Conservation (phyloP, 2,888 invertebrate species). For the Drosophila colorata region DNA sequence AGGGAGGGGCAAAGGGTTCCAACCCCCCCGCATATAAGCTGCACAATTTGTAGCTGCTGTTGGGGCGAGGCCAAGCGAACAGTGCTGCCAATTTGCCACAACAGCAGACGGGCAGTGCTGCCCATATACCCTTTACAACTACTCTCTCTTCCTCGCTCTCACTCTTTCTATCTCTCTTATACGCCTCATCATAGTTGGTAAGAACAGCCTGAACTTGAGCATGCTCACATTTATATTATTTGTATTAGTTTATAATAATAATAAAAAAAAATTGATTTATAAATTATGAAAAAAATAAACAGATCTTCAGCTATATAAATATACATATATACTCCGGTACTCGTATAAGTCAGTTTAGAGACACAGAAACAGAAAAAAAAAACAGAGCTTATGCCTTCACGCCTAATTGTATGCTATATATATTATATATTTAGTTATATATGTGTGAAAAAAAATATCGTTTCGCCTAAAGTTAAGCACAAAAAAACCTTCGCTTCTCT, state of each 20-base stretch:
- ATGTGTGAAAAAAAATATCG: constrained; percentile 60
- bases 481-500: constrained; percentile 50
- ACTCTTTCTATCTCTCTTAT: neutral
- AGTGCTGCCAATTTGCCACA: constrained; percentile 24
- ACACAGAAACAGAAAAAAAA: constrained; percentile 71
- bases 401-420: constrained; percentile 47
- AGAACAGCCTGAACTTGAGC: constrained; percentile 67
- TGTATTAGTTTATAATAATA: constrained; percentile 32
- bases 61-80: constrained; percentile 1
- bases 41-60: constrained; percentile 25
- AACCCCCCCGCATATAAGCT: constrained; percentile 33
- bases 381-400: constrained; percentile 65
- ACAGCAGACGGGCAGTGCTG: neutral
- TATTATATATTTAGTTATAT: constrained; percentile 54
- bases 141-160: neutral
- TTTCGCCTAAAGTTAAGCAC: constrained; percentile 61
- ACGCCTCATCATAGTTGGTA: constrained; percentile 49
- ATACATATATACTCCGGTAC: constrained; percentile 40
- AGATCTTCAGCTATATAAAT: constrained; percentile 74
- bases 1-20: constrained; percentile 19
- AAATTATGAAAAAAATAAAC: constrained; percentile 68
- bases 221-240: constrained; percentile 39
- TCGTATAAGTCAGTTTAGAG: constrained; percentile 66
- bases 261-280: constrained; percentile 68
- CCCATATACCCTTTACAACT: constrained; percentile 12